phyloP scores from a whole-genome alignment of 2,888 invertebrate species.

The Eupithecia pulchellata region DNA sequence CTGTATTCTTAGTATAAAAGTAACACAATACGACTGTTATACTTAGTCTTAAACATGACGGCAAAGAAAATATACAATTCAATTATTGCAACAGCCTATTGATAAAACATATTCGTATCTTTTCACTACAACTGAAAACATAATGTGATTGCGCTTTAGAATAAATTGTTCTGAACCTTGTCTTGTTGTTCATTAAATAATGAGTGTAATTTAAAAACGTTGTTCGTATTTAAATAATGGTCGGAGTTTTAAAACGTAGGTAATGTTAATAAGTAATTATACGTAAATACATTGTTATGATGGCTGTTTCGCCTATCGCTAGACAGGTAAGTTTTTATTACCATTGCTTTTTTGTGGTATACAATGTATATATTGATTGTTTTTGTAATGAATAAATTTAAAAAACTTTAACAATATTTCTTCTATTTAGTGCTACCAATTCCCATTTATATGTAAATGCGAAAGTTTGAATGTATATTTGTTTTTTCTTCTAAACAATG shows the following conservation, averaged over 20 bases:
- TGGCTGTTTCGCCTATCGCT: conserved; percentile 19
- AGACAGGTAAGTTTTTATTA: conserved; percentile 24
- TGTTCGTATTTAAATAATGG: background rate
- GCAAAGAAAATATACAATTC: background rate
- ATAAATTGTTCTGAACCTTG: background rate
- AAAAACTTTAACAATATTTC: too few relatives aligned
- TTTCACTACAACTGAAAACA: too few relatives aligned
- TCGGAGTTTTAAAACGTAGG: background rate
- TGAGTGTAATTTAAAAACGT: background rate
- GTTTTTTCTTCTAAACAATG: background rate
- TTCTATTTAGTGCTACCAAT: background rate
- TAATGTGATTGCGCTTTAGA: background rate
- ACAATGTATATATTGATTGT: too few relatives aligned
- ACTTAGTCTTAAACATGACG: background rate
- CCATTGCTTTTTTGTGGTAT: too few relatives aligned
- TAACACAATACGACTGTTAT: background rate
- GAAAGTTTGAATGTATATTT: background rate
- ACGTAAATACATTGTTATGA: background rate
- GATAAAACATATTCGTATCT: too few relatives aligned
- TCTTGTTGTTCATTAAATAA: background rate
- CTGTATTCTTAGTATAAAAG: background rate
- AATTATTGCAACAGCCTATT: background rate
- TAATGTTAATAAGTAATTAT: background rate
- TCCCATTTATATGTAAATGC: background rate
- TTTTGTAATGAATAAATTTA: too few relatives aligned